Percentiles rank a stretch among this genome's conserved stretches.
These are phyloP conservation scores for Meliscaeva auricollis DNA, from an alignment of 2,888 invertebrate species.

Conservation along the genomic window DNA sequence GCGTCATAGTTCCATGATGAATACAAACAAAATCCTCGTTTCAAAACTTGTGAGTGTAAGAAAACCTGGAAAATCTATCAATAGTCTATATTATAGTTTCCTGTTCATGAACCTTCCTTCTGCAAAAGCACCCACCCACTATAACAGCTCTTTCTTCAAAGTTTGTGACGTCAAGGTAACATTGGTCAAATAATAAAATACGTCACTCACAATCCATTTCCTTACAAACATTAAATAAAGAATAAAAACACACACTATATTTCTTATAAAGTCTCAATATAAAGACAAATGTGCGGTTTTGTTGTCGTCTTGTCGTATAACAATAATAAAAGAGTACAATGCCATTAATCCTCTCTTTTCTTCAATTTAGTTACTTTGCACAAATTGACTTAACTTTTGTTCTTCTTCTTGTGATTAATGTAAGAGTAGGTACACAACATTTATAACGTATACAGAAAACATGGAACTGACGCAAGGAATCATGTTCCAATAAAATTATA, in stretches of 20 bases:
- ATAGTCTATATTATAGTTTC: neutral
- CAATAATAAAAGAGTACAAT: slow-evolving; percentile 12
- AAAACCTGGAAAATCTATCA: neutral
- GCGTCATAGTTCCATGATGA: neutral
- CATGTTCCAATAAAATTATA: slow-evolving; percentile 57
- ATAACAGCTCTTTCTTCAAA: too few species aligned
- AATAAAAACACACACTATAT: neutral
- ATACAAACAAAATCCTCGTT: neutral
- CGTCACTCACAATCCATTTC: slow-evolving; percentile 38
- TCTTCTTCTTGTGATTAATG: slow-evolving; percentile 31
- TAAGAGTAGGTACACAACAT: neutral
- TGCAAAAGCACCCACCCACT: neutral
- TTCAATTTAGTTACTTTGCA: slow-evolving; percentile 26
- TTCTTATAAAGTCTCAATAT: slow-evolving; percentile 1
- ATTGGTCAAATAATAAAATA: slow-evolving; percentile 67
- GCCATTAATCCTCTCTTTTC: slow-evolving; percentile 32
- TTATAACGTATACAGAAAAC: neutral
- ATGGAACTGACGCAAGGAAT: slow-evolving; percentile 48
- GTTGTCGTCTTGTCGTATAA: neutral
- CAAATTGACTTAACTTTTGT: slow-evolving; percentile 57
- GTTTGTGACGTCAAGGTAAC: slow-evolving; percentile 57
- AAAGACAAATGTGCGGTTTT: slow-evolving; percentile 4
- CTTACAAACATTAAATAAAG: slow-evolving; percentile 9
- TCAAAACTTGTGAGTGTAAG: neutral
- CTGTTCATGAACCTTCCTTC: neutral